Evolutionary conservation across 2,797 vertebrate species (phyloP), one percentile per base, ranked within the genome.

Genomic region (Chiloscyllium punctatum): DNA sequence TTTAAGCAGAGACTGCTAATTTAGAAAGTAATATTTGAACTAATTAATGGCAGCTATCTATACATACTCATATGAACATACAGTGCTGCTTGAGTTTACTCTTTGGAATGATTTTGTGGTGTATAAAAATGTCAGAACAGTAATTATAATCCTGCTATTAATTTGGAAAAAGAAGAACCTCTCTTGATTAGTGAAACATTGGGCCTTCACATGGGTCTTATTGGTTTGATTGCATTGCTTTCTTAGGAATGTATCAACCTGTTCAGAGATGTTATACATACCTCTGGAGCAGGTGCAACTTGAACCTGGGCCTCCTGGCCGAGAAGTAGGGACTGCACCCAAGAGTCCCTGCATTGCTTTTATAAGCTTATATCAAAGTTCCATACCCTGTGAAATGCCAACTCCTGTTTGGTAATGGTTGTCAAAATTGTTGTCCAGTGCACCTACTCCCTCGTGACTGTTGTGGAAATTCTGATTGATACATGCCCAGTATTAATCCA

Each of bases 391-490:
- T 87, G 84, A 42, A 74, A 94, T 23, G 79, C 94, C 96, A 95
- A 96, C 96, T 96, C 96, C 87, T 96, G 96, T 42, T 95, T 97
- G 97, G 97, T 98, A 96, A 97, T 97, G 96, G 97, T 97, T 96
- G 96, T 98, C 96, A 97, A 97, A 98, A 97, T 97, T 96, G 96
- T 98, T 97, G 11, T 96, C 42, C 97, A 30, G 72, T 96, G 96
- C 96, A 97, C 97, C 96, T 97, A 96, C 96, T 97, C 96, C 88
- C 97, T 97, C 4, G 95, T 96, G 96, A 96, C 95, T 68, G 66
- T 96, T 95, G 96, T 96, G 6, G 96, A 97, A 95, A 96, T 15
- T 77, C 90, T 96, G 96, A 95, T 86, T 33, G 95, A 95, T 95
- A 96, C 96, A 95, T 97, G 97, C 95, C 96, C 97, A 62, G 96